phyloP scores from a whole-genome alignment of 2,888 invertebrate genomes.

The Mesochorus sp. region DNA sequence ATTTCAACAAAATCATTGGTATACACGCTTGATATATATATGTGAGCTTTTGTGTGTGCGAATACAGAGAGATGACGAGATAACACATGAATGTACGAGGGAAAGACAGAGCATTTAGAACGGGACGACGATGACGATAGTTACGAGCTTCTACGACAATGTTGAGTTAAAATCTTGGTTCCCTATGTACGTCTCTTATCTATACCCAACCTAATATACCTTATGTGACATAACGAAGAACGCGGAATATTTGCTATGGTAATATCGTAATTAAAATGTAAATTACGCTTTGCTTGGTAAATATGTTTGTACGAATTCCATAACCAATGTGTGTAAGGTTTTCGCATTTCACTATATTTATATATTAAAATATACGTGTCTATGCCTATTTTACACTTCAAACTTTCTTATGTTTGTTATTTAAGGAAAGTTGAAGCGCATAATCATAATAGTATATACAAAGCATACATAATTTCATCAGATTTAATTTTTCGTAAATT shows the following conservation, averaged over 20 bases:
- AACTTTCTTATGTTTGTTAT: too few relatives aligned
- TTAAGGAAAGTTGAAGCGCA: too few relatives aligned
- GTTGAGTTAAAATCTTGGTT: neutral
- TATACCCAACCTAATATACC: neutral
- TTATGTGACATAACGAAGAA: conserved; percentile 67
- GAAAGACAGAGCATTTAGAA: neutral
- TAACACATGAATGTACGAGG: neutral
- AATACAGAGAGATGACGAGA: too few relatives aligned
- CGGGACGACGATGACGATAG: neutral
- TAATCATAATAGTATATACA: too few relatives aligned
- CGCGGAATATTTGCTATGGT: conserved; percentile 75
- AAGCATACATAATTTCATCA: too few relatives aligned
- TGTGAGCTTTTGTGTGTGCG: too few relatives aligned
- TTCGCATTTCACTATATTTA: neutral
- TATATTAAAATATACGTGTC: neutral
- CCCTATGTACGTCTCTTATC: neutral
- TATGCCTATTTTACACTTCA: too few relatives aligned
- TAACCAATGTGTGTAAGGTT: conserved; percentile 4
- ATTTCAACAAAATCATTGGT: too few relatives aligned
- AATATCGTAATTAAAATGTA: conserved; percentile 78
- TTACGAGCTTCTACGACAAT: neutral
- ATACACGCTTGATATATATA: too few relatives aligned
- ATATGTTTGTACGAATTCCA: conserved; percentile 73
- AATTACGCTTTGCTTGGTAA: conserved; percentile 71
- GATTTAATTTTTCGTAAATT: too few relatives aligned